A percentile compares a stretch with the other conserved stretches of the same genome.
These are phyloP conservation scores for Exephanes ischioxanthus DNA, from an alignment of 2,888 invertebrate species.

Conservation along the genomic window DNA sequence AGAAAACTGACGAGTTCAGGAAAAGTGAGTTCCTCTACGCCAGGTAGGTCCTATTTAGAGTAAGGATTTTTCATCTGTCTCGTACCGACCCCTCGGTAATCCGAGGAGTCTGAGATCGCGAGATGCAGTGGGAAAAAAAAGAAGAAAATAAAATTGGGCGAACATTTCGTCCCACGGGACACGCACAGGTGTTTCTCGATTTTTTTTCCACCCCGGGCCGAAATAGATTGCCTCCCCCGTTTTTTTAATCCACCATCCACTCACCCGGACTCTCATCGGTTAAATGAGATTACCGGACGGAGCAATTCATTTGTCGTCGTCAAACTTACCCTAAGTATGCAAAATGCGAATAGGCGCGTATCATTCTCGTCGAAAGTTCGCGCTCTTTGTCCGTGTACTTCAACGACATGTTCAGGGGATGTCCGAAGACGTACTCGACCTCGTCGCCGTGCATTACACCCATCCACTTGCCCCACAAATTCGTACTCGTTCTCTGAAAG, in stretches of 20 bases:
- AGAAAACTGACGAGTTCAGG: constrained; percentile 22
- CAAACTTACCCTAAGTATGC: constrained; percentile 95
- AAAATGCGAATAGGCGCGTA: constrained; percentile 96
- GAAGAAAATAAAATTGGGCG: constrained; percentile 17
- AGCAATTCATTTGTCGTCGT: too few species aligned
- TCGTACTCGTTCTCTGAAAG: constrained; percentile 94
- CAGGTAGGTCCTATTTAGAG: too few species aligned
- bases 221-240: too few species aligned
- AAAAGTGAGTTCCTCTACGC: too few species aligned
- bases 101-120: background rate
- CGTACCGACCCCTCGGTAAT: too few species aligned
- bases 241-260: too few species aligned
- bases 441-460: constrained; percentile 99
- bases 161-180: constrained; percentile 36
- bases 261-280: too few species aligned
- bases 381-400: constrained; percentile 95
- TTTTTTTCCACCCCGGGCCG: too few species aligned
- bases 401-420: constrained; percentile 95
- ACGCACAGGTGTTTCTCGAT: constrained; percentile 32
- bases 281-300: too few species aligned
- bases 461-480: constrained; percentile 99
- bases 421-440: constrained; percentile 98
- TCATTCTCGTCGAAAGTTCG: constrained; percentile 95
- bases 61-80: too few species aligned
- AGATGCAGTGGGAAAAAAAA: background rate